Base-by-base conservation (phyloP, 23 tunicate genomes). In the Styela plicata region DNA sequence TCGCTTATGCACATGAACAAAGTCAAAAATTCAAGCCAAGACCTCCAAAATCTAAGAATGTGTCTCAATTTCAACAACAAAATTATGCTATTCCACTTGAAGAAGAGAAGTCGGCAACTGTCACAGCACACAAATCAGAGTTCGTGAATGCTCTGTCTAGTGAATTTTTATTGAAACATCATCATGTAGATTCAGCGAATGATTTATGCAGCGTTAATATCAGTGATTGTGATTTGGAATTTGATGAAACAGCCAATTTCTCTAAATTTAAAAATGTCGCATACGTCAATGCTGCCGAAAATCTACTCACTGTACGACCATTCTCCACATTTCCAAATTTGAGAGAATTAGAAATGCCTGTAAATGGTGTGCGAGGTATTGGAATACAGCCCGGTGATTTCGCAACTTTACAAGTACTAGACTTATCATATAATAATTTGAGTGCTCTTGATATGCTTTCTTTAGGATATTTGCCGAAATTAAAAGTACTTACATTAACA, bases 181-280 rank as follows among this genome's bases (percentile, higher is more conserved):
- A 91, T 69, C 91, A 80, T 69, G 89, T 87, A 13, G 86, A 87
- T 34, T 61, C 80, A 37, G 82, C 86, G 20, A 36, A 69, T 22
- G 97, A 91, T 74, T 34, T 91, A 69, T 91, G 97, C 85, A 91
- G 97, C 64, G 88, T 91, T 2, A 91, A 87, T 68, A 81, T 91
- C 33, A 18, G 82, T 34, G 97, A 87, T 35, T 71, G 73, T 21
- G 71, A 87, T 29, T 57, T 91, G 28, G 84, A 91, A 24, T 52
- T 34, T 79, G 83, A 70, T 17, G 87, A 83, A 20, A 71, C 32
- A 13, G 83, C 79, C 34, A 86, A 91, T 24, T 87, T 91, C 17
- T 62, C 79, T 29, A 36, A 87, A 29, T 91, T 91, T 86, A 33
- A 68, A 27, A 91, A 91, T 69, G 91, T 91, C 29, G 97, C 97